These are phyloP conservation scores for Rhagophthalmus giganteus DNA, from an alignment of 2,888 invertebrate genomes.

Conservation along the genomic window DNA sequence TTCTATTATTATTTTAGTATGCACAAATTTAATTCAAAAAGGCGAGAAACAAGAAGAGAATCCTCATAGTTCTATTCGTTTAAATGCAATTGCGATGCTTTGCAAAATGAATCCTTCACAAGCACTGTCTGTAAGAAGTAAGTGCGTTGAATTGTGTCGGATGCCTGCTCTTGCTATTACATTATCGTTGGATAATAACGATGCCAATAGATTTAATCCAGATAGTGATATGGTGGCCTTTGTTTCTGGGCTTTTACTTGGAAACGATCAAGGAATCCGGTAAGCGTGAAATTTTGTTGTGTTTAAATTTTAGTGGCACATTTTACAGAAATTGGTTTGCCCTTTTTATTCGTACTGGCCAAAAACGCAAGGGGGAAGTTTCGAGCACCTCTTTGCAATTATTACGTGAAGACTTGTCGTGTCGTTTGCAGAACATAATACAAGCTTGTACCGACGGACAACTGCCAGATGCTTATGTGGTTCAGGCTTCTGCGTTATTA, in stretches of 20 bases:
- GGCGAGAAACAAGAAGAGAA: constrained; percentile 91
- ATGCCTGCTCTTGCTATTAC: constrained; percentile 88
- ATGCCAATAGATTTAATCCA: constrained; percentile 38
- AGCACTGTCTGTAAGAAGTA: constrained; percentile 79
- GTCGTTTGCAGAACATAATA: constrained; percentile 68
- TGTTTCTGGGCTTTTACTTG: constrained; percentile 81
- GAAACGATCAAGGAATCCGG: constrained; percentile 81
- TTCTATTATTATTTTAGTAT: constrained; percentile 62
- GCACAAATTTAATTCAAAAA: constrained; percentile 79
- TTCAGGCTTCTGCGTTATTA: constrained; percentile 87
- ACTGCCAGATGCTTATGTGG: constrained; percentile 67
- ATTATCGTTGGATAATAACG: constrained; percentile 69
- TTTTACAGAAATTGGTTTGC: constrained; percentile 82
- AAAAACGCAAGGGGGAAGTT: constrained; percentile 77
- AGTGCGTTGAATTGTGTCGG: constrained; percentile 86
- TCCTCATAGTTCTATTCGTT: constrained; percentile 72
- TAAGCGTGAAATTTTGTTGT: constrained; percentile 9
- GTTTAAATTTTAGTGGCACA: neutral
- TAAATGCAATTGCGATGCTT: constrained; percentile 75
- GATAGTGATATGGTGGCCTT: constrained; percentile 56
- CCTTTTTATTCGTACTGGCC: constrained; percentile 83
- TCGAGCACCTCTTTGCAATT: constrained; percentile 69
- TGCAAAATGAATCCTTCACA: constrained; percentile 90
- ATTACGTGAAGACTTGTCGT: constrained; percentile 75
- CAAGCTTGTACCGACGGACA: constrained; percentile 64